A percentile compares a stretch with the other conserved stretches of the same genome.
Evolutionary conservation across 2,888 invertebrate genomes (phyloP).

Genomic region (Clitarchus hookeri): DNA sequence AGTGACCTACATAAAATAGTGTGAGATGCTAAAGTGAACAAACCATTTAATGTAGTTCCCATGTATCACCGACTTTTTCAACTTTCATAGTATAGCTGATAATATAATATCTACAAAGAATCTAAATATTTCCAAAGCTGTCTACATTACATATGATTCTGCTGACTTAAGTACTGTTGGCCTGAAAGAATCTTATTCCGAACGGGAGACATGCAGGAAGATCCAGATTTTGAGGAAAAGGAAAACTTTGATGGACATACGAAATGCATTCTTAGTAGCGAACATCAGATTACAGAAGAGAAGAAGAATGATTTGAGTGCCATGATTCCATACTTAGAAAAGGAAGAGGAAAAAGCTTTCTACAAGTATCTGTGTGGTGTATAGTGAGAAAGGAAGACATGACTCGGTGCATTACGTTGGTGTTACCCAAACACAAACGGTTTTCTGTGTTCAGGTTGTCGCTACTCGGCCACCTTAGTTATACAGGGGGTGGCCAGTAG

Average conservation of each 20-base stretch:
- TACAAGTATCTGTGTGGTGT: slow-evolving; percentile 12
- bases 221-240: neutral
- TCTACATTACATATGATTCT: neutral
- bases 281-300: neutral
- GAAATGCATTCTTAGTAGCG: neutral
- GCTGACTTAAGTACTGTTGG: neutral
- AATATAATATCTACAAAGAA: neutral
- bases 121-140: slow-evolving; percentile 17
- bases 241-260: slow-evolving; percentile 1
- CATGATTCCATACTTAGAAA: neutral
- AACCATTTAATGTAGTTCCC: neutral
- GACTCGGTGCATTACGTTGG: neutral
- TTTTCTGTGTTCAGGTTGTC: no score
- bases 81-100: neutral
- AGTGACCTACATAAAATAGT: neutral
- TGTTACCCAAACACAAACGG: neutral
- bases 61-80: neutral
- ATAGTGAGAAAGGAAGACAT: neutral
- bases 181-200: neutral
- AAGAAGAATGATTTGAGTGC: slow-evolving; percentile 11
- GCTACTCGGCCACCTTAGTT: no score
- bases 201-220: neutral
- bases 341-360: neutral
- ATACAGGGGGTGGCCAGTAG: no score
- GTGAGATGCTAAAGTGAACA: slow-evolving; percentile 1